Evolutionary conservation across 2,113 vertebrate genomes (phyloP).

Genomic region (Verasper variegatus): DNA sequence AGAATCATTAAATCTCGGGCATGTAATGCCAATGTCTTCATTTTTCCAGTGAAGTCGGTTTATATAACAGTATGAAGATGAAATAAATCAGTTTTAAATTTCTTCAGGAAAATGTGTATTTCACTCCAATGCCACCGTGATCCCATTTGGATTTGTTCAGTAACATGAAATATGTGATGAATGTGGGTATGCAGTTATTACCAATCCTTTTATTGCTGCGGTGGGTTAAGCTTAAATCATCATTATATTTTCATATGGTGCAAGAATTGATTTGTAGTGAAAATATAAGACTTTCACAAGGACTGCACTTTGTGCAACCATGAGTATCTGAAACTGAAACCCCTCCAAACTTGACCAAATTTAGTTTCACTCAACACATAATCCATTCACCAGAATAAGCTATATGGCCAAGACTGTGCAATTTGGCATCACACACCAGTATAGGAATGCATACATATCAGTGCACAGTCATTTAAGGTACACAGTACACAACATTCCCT

Average conservation of each 20-base stretch:
- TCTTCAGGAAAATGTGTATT: not conserved
- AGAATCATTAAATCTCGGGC: not conserved
- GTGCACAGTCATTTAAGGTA: not conserved
- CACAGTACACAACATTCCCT: not conserved
- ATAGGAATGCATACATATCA: not conserved
- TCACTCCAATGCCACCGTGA: not conserved
- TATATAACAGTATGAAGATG: not conserved
- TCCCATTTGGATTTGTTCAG: not conserved
- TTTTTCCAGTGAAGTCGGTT: not conserved
- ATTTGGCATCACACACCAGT: not conserved
- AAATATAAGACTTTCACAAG: too few relatives aligned
- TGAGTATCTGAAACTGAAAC: too few relatives aligned
- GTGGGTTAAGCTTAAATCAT: not conserved
- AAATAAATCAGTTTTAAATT: not conserved
- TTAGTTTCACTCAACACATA: not conserved
- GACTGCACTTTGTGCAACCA: too few relatives aligned
- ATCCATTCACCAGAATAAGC: not conserved
- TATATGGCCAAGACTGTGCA: not conserved
- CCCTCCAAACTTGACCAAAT: too few relatives aligned
- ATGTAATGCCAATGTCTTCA: too few relatives aligned
- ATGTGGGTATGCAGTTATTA: not conserved
- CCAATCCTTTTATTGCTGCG: not conserved
- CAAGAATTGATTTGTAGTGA: not conserved
- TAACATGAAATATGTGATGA: not conserved
- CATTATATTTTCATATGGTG: not conserved